These are phyloP conservation scores for Atethmia centrago DNA, from an alignment of 2,888 invertebrate genomes.

Conservation along the genomic window DNA sequence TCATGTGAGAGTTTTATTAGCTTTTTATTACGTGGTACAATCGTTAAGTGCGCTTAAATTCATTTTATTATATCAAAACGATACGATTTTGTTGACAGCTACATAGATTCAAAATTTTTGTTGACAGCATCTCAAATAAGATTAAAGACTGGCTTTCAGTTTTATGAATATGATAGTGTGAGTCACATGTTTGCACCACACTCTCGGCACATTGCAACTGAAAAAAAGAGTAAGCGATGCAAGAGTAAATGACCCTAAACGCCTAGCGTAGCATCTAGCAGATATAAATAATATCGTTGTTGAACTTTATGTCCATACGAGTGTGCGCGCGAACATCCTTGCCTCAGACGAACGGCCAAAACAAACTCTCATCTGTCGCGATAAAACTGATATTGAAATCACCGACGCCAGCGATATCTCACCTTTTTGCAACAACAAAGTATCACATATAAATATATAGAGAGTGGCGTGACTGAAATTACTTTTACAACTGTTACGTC, in stretches of 20 bases:
- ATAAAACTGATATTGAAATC: slow-evolving; percentile 72
- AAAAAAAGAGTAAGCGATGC: slow-evolving; percentile 76
- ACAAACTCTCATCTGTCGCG: slow-evolving; percentile 66
- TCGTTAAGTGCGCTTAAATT: slow-evolving; percentile 67
- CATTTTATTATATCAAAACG: slow-evolving; percentile 65
- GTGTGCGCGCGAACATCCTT: slow-evolving; percentile 63
- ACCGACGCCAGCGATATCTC: slow-evolving; percentile 55
- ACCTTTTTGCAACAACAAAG: slow-evolving; percentile 74
- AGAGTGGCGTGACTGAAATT: slow-evolving; percentile 86
- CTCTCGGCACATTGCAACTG: slow-evolving; percentile 71
- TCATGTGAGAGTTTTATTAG: slow-evolving; percentile 71
- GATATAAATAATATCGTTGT: slow-evolving; percentile 86
- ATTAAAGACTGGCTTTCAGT: slow-evolving; percentile 45
- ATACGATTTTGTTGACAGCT: slow-evolving; percentile 64
- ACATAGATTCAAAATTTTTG: slow-evolving; percentile 50
- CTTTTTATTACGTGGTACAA: slow-evolving; percentile 71
- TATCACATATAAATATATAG: slow-evolving; percentile 78
- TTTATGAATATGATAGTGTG: slow-evolving; percentile 54
- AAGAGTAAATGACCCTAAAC: slow-evolving; percentile 86
- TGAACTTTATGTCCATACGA: slow-evolving; percentile 74
- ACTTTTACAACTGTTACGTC: slow-evolving; percentile 78
- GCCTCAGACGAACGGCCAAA: slow-evolving; percentile 57
- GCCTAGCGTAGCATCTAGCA: slow-evolving; percentile 80
- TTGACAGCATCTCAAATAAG: slow-evolving; percentile 47
- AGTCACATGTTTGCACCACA: slow-evolving; percentile 67